Conservation (phyloP, 1,140 invertebrate species). For the Cydia pomonella region DNA sequence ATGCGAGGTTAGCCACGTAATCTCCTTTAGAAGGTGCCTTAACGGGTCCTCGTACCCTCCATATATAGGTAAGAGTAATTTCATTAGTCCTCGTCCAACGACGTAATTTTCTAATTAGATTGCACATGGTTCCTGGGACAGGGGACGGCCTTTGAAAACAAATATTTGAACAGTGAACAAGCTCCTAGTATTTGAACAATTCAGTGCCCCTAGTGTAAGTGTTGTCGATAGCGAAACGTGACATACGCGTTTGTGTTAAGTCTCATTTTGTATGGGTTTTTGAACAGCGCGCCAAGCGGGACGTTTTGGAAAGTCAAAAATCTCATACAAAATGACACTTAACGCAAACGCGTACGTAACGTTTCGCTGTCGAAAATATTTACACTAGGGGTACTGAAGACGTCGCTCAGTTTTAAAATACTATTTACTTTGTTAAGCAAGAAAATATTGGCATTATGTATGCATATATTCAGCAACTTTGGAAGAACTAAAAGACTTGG, state of each 20-base stretch:
- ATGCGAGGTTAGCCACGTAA: slow-evolving; percentile 18
- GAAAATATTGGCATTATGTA: slow-evolving; percentile 1
- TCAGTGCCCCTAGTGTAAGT: too few species aligned
- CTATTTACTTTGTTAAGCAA: not conserved
- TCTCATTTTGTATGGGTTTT: too few species aligned
- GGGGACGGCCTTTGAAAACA: slow-evolving; percentile 1
- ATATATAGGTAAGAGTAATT: slow-evolving; percentile 12
- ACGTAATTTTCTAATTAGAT: slow-evolving; percentile 17
- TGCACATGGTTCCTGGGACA: slow-evolving; percentile 1
- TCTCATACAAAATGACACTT: too few species aligned
- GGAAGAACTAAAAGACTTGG: not conserved
- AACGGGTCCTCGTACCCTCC: slow-evolving; percentile 1
- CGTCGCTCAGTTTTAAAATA: slow-evolving; percentile 12
- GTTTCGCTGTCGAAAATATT: too few species aligned
- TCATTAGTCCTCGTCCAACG: slow-evolving; percentile 18
- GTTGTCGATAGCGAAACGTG: too few species aligned
- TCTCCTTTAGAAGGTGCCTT: slow-evolving; percentile 6
- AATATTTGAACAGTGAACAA: slow-evolving; percentile 4
- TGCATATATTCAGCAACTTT: slow-evolving; percentile 10
- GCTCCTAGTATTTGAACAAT: not conserved
- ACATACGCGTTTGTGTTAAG: too few species aligned
- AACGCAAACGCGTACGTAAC: too few species aligned
- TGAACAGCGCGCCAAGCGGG: too few species aligned
- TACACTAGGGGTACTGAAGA: too few species aligned
- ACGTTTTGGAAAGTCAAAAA: too few species aligned